A percentile compares a stretch with the other conserved stretches of the same genome.
Evolutionary conservation across 2,888 invertebrate species (phyloP).

Genomic region (Anorthoa munda): DNA sequence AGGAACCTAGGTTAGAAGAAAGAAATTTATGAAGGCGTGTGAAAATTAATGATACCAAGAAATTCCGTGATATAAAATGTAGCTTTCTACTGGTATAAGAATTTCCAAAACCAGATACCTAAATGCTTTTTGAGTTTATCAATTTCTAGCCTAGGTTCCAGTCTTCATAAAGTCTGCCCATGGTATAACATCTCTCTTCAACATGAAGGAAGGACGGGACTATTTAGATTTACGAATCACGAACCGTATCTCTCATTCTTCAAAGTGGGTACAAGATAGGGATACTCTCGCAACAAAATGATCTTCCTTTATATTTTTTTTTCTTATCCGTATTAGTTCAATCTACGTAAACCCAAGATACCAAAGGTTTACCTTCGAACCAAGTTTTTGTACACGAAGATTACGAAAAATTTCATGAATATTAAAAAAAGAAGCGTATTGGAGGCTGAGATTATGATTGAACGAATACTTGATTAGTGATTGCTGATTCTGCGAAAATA

Average conservation of each 20-base stretch:
- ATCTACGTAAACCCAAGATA: conserved; percentile 45
- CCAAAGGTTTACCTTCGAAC: conserved; percentile 59
- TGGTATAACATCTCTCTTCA: not conserved
- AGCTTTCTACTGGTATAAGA: too few relatives aligned
- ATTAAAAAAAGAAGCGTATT: conserved; percentile 66
- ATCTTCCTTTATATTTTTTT: not conserved
- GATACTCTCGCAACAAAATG: not conserved
- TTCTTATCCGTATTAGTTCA: conserved; percentile 23
- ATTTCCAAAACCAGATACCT: too few relatives aligned
- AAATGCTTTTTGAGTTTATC: too few relatives aligned
- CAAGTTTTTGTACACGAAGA: conserved; percentile 57
- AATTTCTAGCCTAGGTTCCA: too few relatives aligned
- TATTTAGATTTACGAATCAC: not conserved
- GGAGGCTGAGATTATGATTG: conserved; percentile 66
- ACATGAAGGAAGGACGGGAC: not conserved
- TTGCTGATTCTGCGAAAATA: conserved; percentile 66
- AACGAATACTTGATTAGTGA: conserved; percentile 74
- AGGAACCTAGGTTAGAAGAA: too few relatives aligned
- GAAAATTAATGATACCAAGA: too few relatives aligned
- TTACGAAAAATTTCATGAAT: conserved; percentile 67
- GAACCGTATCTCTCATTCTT: not conserved
- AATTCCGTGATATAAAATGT: too few relatives aligned
- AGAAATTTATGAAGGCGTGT: too few relatives aligned
- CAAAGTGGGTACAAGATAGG: not conserved
- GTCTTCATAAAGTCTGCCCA: too few relatives aligned